Evolutionary conservation across 2,113 vertebrate genomes (phyloP).

Genomic region (Beaufortia kweichowensis): DNA sequence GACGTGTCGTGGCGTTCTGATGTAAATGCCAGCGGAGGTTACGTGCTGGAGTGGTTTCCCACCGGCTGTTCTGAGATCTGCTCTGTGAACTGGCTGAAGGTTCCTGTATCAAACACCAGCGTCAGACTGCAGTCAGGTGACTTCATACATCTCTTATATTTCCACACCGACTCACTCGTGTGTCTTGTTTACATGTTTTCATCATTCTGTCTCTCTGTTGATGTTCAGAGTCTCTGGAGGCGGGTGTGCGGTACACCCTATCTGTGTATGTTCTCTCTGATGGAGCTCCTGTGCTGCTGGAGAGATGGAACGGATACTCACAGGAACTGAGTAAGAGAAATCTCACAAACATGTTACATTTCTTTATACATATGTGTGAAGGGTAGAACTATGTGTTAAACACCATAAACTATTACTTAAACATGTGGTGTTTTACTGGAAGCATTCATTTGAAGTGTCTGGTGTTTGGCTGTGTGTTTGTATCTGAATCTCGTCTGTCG

Average conservation of each 20-base stretch:
- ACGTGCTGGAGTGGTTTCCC: conserved; percentile 70
- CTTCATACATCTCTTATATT: too few relatives aligned
- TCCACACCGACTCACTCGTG: too few relatives aligned
- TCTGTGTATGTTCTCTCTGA: conserved; percentile 68
- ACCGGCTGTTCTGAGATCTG: conserved; percentile 60
- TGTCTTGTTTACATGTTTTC: background rate
- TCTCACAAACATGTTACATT: too few relatives aligned
- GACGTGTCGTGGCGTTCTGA: conserved; percentile 64
- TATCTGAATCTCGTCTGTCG: background rate
- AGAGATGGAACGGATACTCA: conserved; percentile 67
- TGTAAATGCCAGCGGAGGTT: conserved; percentile 60
- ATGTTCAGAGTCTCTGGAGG: conserved; percentile 63
- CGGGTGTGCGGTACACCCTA: conserved; percentile 70
- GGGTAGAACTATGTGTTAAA: background rate
- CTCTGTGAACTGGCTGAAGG: conserved; percentile 66
- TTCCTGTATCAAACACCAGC: conserved; percentile 61
- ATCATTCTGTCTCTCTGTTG: conserved; percentile 11
- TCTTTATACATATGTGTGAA: background rate
- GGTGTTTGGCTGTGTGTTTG: too few relatives aligned
- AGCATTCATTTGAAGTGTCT: too few relatives aligned
- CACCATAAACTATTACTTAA: background rate
- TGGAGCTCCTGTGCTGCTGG: conserved; percentile 59
- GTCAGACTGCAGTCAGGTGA: conserved; percentile 66
- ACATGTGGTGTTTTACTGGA: background rate
- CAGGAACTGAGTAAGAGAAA: conserved; percentile 68